Evolutionary conservation across 2,113 vertebrate genomes (phyloP), one percentile per base, ranked within the genome.

Genomic region (Hypomesus transpacificus): DNA sequence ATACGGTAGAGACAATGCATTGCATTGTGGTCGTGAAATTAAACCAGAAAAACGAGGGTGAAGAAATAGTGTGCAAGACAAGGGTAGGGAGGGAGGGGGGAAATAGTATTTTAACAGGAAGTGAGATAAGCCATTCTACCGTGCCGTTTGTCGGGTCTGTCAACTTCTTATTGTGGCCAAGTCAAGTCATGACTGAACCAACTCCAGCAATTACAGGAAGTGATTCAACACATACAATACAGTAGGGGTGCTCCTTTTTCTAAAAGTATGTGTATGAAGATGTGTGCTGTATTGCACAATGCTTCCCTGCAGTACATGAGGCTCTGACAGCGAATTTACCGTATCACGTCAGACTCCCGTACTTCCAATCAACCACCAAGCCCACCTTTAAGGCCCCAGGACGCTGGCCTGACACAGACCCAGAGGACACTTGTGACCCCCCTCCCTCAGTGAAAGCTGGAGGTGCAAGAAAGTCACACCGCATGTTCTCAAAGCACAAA

Each of bases 321-420:
- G 39, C 9, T 13, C 9, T 0, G 39, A 46, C 39, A 46, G 39
- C 0, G 39, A 46, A 46, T 46, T 9, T 11, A 46, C 39, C 9
- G 39, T 39, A 39, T 39, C 39, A 13, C 7, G 9, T 11, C 39
- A 46, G 39, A 46, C 39, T 46, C 11, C 39, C 6, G 39, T 39
- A 39, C 39, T 39, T 46, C 39, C 39, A 2, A 46, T 46, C 39
- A 46, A 46, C 39, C 9, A 16, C 28, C 24, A 18, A 26, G 24
- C 4, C 22, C 26, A 17, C 13, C 24, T 8, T 61, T 26, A 17
- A 22, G 28, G 28, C 18, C 3, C n/a, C n/a, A 28, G 34, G 50
- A 24, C 16, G 26, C 57, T 71, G 54, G 52, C 28, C 70, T 76
- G 71, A 65, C 28, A 66, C 64, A 84, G 77, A 74, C 75, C 74